Conservation (phyloP, 2,797 vertebrate genomes). For the Selene dorsalis region DNA sequence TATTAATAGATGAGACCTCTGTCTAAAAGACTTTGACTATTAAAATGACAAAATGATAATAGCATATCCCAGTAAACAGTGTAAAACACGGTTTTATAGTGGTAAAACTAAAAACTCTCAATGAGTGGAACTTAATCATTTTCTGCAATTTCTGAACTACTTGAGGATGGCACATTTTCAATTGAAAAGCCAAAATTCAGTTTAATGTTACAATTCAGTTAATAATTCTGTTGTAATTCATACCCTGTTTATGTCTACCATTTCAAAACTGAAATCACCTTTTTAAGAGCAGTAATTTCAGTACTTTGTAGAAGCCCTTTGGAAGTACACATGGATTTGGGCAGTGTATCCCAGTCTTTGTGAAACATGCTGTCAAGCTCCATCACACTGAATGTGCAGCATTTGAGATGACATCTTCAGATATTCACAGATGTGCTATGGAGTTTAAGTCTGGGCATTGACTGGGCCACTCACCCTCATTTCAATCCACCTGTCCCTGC, state of each 20-base stretch:
- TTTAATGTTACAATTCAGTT: too few relatives aligned
- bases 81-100: constrained; percentile 16
- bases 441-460: not conserved
- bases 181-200: too few relatives aligned
- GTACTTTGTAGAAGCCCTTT: not conserved
- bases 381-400: not conserved
- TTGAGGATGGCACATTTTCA: not conserved
- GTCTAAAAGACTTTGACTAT: constrained; percentile 45
- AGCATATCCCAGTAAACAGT: constrained; percentile 24
- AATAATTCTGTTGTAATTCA: too few relatives aligned
- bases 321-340: not conserved
- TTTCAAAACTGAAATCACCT: not conserved
- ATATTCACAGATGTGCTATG: not conserved
- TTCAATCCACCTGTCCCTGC: too few relatives aligned
- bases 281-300: not conserved
- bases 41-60: constrained; percentile 47
- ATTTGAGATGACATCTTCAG: not conserved
- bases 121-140: not conserved
- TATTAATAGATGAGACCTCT: constrained; percentile 70
- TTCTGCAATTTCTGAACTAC: not conserved
- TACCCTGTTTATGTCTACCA: too few relatives aligned
- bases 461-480: not conserved
- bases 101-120: constrained; percentile 2
- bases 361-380: not conserved
- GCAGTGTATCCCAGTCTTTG: not conserved